phyloP scores from a whole-genome alignment of 1,140 invertebrate species.

The Lucilia cuprina region DNA sequence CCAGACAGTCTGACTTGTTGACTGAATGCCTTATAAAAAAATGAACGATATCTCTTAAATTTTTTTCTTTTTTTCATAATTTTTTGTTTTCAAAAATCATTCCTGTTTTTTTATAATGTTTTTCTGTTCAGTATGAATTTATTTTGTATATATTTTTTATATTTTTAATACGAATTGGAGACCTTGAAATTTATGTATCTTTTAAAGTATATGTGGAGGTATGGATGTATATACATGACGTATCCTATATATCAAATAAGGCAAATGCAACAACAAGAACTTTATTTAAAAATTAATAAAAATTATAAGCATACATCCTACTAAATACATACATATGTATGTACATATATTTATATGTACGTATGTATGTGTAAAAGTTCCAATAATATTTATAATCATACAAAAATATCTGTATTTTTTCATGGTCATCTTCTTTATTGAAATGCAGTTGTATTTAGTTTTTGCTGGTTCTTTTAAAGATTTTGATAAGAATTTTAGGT shows the following conservation, averaged over 20 bases:
- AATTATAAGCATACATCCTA: not conserved
- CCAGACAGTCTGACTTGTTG: conserved; percentile 25
- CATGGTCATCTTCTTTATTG: conserved; percentile 24
- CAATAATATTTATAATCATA: not conserved
- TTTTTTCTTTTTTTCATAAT: not conserved
- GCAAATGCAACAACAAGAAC: not conserved
- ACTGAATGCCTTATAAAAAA: conserved; percentile 8
- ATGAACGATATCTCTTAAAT: not conserved
- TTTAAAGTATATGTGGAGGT: not conserved
- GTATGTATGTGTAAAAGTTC: too few relatives aligned
- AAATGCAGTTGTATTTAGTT: not conserved
- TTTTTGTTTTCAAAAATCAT: not conserved
- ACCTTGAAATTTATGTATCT: conserved; percentile 23
- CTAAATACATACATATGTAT: not conserved
- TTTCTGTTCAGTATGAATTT: not conserved
- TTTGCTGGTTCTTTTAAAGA: not conserved
- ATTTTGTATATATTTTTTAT: not conserved
- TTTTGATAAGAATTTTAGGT: not conserved
- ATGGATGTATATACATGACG: not conserved
- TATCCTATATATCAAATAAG: conserved; percentile 7
- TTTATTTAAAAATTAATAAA: not conserved
- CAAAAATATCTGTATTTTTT: not conserved
- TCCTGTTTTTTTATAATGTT: not conserved
- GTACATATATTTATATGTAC: too few relatives aligned
- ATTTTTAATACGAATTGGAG: not conserved